These are phyloP conservation scores for Pachycephus smyrnensis DNA, from an alignment of 2,888 invertebrate genomes.

Conservation along the genomic window DNA sequence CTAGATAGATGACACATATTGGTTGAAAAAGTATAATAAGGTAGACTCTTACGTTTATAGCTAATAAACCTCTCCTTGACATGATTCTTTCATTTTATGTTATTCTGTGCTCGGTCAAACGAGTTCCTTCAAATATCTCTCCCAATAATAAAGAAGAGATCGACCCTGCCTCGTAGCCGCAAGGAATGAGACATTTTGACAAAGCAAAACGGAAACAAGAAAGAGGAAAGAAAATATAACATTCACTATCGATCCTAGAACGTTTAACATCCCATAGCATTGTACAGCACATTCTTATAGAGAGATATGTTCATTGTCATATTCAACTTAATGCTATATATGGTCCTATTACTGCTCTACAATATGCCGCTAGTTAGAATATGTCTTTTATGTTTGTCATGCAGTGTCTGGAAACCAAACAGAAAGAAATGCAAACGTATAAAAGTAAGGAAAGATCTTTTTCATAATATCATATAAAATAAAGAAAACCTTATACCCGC, in stretches of 20 bases:
- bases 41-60: not conserved
- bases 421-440: not conserved
- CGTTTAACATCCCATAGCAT: not conserved
- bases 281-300: not conserved
- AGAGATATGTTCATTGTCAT: slow-evolving; percentile 4
- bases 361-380: not conserved
- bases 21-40: not conserved
- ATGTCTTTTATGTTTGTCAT: not conserved
- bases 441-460: not conserved
- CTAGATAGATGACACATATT: not conserved
- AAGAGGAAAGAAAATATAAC: not conserved
- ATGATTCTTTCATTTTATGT: not conserved
- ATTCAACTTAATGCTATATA: not conserved
- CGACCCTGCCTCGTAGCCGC: not conserved
- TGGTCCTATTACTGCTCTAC: not conserved
- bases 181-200: not conserved
- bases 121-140: not conserved
- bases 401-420: not conserved
- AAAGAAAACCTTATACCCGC: not conserved
- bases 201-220: not conserved
- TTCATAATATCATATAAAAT: slow-evolving; percentile 6
- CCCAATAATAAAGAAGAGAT: not conserved
- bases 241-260: not conserved
- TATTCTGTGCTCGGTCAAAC: not conserved
- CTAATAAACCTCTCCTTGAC: not conserved